Evolutionary conservation across 1,140 invertebrate species (phyloP).

Genomic region (Ptiloglossa arizonensis): DNA sequence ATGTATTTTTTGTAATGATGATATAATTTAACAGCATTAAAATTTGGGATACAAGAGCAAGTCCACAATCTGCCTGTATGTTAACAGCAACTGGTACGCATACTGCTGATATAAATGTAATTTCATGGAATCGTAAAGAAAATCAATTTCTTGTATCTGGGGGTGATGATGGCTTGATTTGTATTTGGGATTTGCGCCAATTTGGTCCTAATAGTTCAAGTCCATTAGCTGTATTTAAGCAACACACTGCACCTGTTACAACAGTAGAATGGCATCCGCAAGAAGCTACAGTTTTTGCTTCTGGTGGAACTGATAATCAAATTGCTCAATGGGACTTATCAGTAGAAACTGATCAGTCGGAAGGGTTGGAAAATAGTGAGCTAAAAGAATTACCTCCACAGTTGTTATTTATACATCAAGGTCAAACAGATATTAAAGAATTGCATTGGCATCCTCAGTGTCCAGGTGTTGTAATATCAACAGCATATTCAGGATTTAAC

Average conservation of each 20-base stretch:
- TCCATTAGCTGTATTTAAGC: conserved; percentile 96
- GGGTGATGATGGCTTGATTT: conserved; percentile 97
- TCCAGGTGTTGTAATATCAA: conserved; percentile 96
- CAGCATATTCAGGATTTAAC: conserved; percentile 97
- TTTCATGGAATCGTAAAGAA: conserved; percentile 97
- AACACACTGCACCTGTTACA: conserved; percentile 95
- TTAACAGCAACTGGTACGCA: conserved; percentile 94
- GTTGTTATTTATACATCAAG: conserved; percentile 98
- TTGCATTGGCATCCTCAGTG: conserved; percentile 99
- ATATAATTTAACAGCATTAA: conserved; percentile 84
- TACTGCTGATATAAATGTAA: conserved; percentile 97
- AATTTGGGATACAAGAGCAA: conserved; percentile 94
- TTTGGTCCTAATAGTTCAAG: conserved; percentile 88
- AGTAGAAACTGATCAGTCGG: conserved; percentile 90
- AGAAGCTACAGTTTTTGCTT: conserved; percentile 96
- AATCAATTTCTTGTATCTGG: conserved; percentile 85
- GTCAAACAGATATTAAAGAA: conserved; percentile 99
- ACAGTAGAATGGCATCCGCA: conserved; percentile 98
- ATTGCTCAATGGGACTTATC: conserved; percentile 98
- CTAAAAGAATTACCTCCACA: conserved; percentile 93
- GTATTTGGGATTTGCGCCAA: conserved; percentile 97
- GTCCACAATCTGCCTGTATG: conserved; percentile 95
- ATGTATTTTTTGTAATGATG: background rate
- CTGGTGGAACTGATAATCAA: conserved; percentile 96
- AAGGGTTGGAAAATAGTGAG: conserved; percentile 83